Evolutionary conservation across 2,113 vertebrate species (phyloP).

Genomic region (Fulmarus glacialis): DNA sequence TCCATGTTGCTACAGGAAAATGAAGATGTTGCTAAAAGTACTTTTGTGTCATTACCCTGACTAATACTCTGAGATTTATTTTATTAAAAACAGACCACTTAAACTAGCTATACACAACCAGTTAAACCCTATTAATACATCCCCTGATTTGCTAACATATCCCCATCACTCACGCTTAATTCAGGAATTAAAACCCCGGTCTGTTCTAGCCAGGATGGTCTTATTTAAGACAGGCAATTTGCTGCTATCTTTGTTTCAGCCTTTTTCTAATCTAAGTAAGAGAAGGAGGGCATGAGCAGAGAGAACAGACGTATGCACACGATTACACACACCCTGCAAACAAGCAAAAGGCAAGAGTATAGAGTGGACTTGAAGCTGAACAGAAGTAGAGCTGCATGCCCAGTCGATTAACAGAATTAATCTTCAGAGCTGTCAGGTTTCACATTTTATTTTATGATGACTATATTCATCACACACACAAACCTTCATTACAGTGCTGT

Average conservation of each 20-base stretch:
- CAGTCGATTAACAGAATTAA: slow-evolving; percentile 51
- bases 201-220: not conserved
- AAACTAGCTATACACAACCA: not conserved
- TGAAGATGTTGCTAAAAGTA: not conserved
- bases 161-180: not conserved
- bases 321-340: not conserved
- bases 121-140: not conserved
- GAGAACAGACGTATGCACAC: not conserved
- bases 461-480: slow-evolving; percentile 18
- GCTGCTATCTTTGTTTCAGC: not conserved
- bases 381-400: slow-evolving; percentile 20
- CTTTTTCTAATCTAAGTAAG: not conserved
- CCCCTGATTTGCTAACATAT: not conserved
- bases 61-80: not conserved
- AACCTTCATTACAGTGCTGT: slow-evolving; percentile 7
- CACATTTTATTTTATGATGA: slow-evolving; percentile 2
- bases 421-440: slow-evolving; percentile 50
- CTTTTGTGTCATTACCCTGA: not conserved
- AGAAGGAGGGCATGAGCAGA: not conserved
- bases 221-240: not conserved
- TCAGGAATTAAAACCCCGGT: not conserved
- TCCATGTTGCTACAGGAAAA: not conserved
- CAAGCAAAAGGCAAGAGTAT: not conserved
- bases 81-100: not conserved
- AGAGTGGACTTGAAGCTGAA: slow-evolving; percentile 27